Percentiles rank a stretch among this genome's conserved stretches.
Conservation (phyloP, 2,888 invertebrate species). For the Melanophora roralis region DNA sequence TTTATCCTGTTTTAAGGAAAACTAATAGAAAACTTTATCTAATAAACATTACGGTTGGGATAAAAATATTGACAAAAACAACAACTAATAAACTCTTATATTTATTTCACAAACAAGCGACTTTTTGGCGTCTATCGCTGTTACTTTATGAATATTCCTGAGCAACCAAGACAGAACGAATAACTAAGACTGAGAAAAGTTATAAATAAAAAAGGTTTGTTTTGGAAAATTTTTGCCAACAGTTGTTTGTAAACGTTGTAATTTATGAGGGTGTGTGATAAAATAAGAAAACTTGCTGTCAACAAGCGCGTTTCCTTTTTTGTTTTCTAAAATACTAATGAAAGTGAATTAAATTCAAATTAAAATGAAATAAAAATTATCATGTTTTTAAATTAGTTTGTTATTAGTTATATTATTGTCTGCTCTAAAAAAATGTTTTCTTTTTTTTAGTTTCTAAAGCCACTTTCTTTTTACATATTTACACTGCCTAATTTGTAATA, state of each 20-base stretch:
- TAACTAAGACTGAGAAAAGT: not conserved
- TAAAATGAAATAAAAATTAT: conserved; percentile 21
- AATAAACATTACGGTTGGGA: not conserved
- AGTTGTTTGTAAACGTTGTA: conserved; percentile 13
- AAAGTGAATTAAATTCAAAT: conserved; percentile 21
- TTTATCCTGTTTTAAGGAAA: not conserved
- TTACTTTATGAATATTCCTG: not conserved
- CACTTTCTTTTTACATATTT: too few species aligned
- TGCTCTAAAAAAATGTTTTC: not conserved
- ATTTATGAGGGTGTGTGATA: conserved; percentile 1
- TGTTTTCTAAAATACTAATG: not conserved
- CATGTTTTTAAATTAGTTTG: not conserved
- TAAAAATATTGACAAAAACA: not conserved
- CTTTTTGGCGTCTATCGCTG: conserved; percentile 12
- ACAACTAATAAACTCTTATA: conserved; percentile 14
- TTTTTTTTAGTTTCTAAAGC: not conserved
- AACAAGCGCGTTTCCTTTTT: not conserved
- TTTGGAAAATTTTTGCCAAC: conserved; percentile 13
- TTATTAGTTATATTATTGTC: not conserved
- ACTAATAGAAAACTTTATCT: not conserved
- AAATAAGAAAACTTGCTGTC: not conserved
- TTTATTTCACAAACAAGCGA: conserved; percentile 14
- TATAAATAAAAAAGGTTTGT: conserved; percentile 24
- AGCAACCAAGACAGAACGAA: not conserved
- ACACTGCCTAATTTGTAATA: too few species aligned